phyloP scores from a whole-genome alignment of 1,140 invertebrate genomes.

The Littorina saxatilis region DNA sequence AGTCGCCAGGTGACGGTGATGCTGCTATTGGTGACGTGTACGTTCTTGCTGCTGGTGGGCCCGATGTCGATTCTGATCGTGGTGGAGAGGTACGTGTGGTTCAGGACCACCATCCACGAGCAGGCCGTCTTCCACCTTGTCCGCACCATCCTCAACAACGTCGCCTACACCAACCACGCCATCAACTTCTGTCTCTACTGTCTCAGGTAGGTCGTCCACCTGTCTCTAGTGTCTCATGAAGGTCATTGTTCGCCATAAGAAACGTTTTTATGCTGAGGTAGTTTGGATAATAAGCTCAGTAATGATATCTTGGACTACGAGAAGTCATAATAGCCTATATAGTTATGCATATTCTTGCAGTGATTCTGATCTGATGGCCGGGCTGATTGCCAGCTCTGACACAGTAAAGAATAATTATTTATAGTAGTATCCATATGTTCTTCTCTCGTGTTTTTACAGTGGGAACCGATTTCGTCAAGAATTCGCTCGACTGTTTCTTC shows the following conservation, averaged over 20 bases:
- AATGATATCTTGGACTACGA: too few relatives aligned
- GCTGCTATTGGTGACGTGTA: slow-evolving; percentile 34
- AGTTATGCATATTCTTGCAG: too few relatives aligned
- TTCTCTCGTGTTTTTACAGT: background rate
- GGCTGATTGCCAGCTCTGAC: too few relatives aligned
- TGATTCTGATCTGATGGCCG: too few relatives aligned
- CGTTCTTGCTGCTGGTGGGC: slow-evolving; percentile 15
- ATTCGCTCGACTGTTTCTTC: slow-evolving; percentile 13
- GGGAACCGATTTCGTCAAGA: slow-evolving; percentile 42
- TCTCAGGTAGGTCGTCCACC: slow-evolving; percentile 11
- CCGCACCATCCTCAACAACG: slow-evolving; percentile 27
- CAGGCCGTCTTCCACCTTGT: slow-evolving; percentile 27
- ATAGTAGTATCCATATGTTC: too few relatives aligned
- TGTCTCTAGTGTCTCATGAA: background rate
- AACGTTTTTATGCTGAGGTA: background rate
- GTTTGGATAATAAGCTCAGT: background rate
- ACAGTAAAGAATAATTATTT: too few relatives aligned
- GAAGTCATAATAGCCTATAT: too few relatives aligned
- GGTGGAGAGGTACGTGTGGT: slow-evolving; percentile 33
- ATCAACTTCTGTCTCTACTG: too few relatives aligned
- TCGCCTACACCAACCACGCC: slow-evolving; percentile 47
- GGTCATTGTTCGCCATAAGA: background rate
- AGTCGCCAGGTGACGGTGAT: slow-evolving; percentile 34
- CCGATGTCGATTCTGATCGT: slow-evolving; percentile 30
- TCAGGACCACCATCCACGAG: background rate